These are phyloP conservation scores for Aplysina aerophoba DNA, from an alignment of 37 sponge, comb jelly and placozoan genomes.

Conservation along the genomic window DNA sequence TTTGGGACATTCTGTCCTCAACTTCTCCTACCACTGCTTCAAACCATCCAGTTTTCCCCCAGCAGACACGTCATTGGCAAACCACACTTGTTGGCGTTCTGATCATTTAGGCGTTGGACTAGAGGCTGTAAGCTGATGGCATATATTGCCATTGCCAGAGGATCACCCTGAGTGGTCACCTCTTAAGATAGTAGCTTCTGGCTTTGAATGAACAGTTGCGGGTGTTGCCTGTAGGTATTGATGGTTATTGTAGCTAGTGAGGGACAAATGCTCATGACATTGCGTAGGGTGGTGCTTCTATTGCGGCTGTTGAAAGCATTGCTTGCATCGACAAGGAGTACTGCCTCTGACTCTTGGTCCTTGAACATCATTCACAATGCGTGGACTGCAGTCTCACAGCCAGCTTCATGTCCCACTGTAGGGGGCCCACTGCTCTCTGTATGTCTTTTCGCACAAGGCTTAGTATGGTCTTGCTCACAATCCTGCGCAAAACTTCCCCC, in stretches of 20 bases:
- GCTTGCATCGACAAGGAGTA: background rate
- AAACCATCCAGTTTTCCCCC: slow-evolving; percentile 1
- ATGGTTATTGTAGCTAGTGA: background rate
- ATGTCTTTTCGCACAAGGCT: too few species aligned
- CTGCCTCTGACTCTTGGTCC: background rate
- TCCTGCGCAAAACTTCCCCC: too few species aligned
- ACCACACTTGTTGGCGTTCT: slow-evolving; percentile 2
- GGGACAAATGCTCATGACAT: background rate
- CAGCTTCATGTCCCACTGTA: background rate
- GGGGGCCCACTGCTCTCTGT: too few species aligned
- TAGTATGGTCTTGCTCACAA: too few species aligned
- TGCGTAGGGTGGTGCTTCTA: background rate
- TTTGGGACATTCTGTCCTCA: background rate
- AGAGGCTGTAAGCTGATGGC: slow-evolving; percentile 1
- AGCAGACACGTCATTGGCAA: slow-evolving; percentile 13
- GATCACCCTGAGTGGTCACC: slow-evolving; percentile 12
- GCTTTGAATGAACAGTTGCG: background rate
- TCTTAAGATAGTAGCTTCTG: background rate
- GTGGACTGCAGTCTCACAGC: slow-evolving; percentile 12
- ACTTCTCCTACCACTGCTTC: background rate
- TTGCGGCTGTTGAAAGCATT: slow-evolving; percentile 9
- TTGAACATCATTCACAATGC: background rate
- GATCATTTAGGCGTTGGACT: background rate
- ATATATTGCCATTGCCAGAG: slow-evolving; percentile 8
- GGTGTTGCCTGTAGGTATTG: background rate